phyloP scores from a whole-genome alignment of 2,797 vertebrate genomes.

The Sebastes steindachneri region DNA sequence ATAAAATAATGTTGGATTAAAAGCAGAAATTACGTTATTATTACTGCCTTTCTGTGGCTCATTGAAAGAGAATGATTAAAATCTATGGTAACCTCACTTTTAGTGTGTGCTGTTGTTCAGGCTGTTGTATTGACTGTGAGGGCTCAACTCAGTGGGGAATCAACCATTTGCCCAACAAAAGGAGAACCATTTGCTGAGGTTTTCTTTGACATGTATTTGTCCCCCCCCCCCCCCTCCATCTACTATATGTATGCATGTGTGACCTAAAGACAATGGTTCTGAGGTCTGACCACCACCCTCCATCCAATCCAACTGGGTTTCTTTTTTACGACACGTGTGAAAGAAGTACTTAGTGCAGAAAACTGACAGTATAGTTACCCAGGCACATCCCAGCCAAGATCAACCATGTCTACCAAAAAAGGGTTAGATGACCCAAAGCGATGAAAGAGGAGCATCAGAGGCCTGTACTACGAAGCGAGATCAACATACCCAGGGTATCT shows the following conservation, averaged over 20 bases:
- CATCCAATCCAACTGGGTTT: neutral
- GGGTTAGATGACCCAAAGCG: neutral
- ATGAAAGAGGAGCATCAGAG: too few relatives aligned
- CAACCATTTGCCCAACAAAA: neutral
- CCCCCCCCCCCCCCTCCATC: neutral
- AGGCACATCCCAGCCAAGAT: neutral
- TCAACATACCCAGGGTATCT: too few relatives aligned
- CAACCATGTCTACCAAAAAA: neutral
- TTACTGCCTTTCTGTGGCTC: neutral
- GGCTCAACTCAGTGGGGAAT: neutral
- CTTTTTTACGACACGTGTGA: too few relatives aligned
- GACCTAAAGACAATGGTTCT: too few relatives aligned
- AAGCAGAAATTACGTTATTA: neutral
- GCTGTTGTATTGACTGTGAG: neutral
- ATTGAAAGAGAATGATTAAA: neutral
- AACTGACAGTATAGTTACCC: too few relatives aligned
- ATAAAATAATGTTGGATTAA: too few relatives aligned
- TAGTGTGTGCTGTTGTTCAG: neutral
- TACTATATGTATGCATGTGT: neutral
- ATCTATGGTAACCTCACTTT: neutral
- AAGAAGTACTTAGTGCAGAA: too few relatives aligned
- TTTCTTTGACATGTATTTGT: constrained; percentile 1
- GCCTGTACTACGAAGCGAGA: too few relatives aligned
- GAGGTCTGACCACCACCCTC: neutral
- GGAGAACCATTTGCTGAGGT: neutral